Conservation (phyloP, 1,140 invertebrate genomes). For the Heliconius melpomene region DNA sequence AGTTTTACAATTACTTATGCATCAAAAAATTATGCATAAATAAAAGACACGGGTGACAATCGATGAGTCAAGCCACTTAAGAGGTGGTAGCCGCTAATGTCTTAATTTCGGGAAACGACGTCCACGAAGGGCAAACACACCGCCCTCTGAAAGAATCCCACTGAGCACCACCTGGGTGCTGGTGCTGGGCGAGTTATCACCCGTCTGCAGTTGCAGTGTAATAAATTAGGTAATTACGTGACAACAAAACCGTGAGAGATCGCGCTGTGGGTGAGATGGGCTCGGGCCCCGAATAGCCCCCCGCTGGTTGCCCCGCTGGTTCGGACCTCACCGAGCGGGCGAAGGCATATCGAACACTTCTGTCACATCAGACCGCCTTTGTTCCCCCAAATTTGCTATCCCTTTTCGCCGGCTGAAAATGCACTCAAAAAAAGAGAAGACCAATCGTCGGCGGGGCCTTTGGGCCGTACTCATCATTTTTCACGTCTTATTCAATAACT, state of each 20-base stretch:
- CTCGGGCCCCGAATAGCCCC: slow-evolving; percentile 52
- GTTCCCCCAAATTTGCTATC: slow-evolving; percentile 70
- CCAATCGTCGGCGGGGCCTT: slow-evolving; percentile 70
- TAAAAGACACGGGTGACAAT: neutral
- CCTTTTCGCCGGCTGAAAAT: slow-evolving; percentile 58
- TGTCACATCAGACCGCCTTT: slow-evolving; percentile 75
- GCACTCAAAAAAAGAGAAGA: slow-evolving; percentile 55
- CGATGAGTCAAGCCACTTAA: neutral
- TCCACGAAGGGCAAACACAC: slow-evolving; percentile 66
- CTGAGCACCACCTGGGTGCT: slow-evolving; percentile 42
- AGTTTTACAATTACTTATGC: too few species aligned
- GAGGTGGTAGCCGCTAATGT: slow-evolving; percentile 60
- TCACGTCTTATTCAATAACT: slow-evolving; percentile 80
- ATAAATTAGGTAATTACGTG: slow-evolving; percentile 78
- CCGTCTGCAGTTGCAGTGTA: slow-evolving; percentile 58
- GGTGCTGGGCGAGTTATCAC: slow-evolving; percentile 56
- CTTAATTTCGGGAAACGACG: slow-evolving; percentile 74
- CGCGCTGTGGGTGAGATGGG: slow-evolving; percentile 59
- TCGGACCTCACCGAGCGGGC: slow-evolving; percentile 63
- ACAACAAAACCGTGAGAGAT: slow-evolving; percentile 76
- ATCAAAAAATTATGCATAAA: too few species aligned
- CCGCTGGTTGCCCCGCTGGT: slow-evolving; percentile 69
- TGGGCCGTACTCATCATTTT: slow-evolving; percentile 75
- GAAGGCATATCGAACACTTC: slow-evolving; percentile 56
- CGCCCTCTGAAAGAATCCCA: slow-evolving; percentile 59